Conservation (phyloP, 2,888 invertebrate species). For the Zygothrica quintamaculata region DNA sequence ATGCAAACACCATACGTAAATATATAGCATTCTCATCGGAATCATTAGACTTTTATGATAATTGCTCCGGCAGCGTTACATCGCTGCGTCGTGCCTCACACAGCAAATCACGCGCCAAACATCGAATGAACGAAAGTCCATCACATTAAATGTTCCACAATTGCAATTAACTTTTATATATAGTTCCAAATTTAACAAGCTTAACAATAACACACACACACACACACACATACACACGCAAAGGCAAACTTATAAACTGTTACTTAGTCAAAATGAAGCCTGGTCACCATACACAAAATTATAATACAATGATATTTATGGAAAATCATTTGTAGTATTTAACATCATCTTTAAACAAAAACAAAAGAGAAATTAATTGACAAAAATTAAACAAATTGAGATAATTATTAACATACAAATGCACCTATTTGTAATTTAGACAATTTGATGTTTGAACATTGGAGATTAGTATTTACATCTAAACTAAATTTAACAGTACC, state of each 20-base stretch:
- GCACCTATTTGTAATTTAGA: slow-evolving; percentile 47
- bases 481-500: slow-evolving; percentile 61
- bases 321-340: slow-evolving; percentile 19
- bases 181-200: slow-evolving; percentile 23
- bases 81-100: slow-evolving; percentile 85
- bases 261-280: too few species aligned
- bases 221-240: slow-evolving; percentile 4
- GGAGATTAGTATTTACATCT: slow-evolving; percentile 46
- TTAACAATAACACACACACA: slow-evolving; percentile 20
- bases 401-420: slow-evolving; percentile 23
- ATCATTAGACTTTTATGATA: slow-evolving; percentile 85
- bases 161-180: slow-evolving; percentile 35
- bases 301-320: too few species aligned
- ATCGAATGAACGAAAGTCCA: slow-evolving; percentile 85
- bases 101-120: slow-evolving; percentile 85
- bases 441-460: slow-evolving; percentile 46
- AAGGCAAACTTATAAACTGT: background rate
- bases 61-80: slow-evolving; percentile 84
- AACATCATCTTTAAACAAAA: slow-evolving; percentile 29
- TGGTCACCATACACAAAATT: too few species aligned
- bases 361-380: slow-evolving; percentile 11
- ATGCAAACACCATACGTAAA: slow-evolving; percentile 55
- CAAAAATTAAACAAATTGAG: slow-evolving; percentile 3
- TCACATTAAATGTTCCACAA: slow-evolving; percentile 78
- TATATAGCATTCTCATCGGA: slow-evolving; percentile 84